Percentiles rank a stretch among this genome's conserved stretches.
Conservation (phyloP, 1,140 invertebrate species). For the Nasonia vitripennis region DNA sequence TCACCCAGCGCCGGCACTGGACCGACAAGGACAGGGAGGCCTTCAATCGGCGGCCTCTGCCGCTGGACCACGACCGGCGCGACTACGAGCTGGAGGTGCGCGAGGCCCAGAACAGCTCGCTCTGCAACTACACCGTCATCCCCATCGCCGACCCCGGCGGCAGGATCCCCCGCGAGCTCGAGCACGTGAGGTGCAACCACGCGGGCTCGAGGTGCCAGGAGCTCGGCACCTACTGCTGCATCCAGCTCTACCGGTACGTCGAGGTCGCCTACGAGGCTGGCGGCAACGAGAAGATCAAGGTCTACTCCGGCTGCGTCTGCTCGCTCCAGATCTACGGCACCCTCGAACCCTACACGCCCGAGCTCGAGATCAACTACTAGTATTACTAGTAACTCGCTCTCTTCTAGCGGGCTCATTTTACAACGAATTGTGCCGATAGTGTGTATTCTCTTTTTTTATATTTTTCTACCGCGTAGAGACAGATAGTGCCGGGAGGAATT, state of each 20-base stretch:
- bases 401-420: too few relatives aligned
- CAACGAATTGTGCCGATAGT: too few relatives aligned
- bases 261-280: conserved; percentile 48
- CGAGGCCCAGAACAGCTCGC: conserved; percentile 54
- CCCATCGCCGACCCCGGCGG: conserved; percentile 45
- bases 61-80: neutral
- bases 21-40: neutral
- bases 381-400: too few relatives aligned
- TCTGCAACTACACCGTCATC: conserved; percentile 59
- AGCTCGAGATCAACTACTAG: neutral
- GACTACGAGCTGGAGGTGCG: conserved; percentile 54
- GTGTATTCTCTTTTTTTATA: neutral
- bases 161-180: conserved; percentile 46
- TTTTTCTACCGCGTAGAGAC: too few relatives aligned
- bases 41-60: neutral
- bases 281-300: conserved; percentile 22
- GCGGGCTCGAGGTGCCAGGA: conserved; percentile 51
- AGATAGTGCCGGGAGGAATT: too few relatives aligned
- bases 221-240: conserved; percentile 53
- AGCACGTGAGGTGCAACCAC: conserved; percentile 58
- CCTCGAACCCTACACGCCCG: conserved; percentile 5
- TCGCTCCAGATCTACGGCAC: conserved; percentile 39
- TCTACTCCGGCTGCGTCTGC: conserved; percentile 61
- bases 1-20: conserved; percentile 7
- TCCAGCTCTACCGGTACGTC: conserved; percentile 57